A percentile compares a stretch with the other conserved stretches of the same genome.
Conservation (phyloP, 2,797 vertebrate genomes). For the Picus viridis region DNA sequence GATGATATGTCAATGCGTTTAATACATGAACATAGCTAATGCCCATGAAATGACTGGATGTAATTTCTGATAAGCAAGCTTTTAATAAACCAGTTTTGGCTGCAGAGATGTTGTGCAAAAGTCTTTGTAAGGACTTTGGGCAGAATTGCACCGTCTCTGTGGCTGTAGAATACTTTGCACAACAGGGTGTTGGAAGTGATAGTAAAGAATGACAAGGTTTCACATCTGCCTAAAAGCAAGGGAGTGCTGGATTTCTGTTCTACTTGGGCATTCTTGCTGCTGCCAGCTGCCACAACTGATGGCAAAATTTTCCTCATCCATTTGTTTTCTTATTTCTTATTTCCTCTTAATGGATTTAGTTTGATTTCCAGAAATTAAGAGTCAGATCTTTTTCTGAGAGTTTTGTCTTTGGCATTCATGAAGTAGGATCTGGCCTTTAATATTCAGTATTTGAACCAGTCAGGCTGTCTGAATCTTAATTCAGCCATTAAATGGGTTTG, state of each 20-base stretch:
- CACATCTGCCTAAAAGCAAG: neutral
- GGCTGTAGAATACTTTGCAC: neutral
- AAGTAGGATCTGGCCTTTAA: neutral
- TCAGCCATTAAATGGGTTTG: neutral
- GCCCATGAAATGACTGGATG: neutral
- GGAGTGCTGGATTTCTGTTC: neutral
- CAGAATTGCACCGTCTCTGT: neutral
- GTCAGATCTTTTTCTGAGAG: neutral
- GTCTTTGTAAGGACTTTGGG: neutral
- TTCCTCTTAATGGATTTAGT: neutral
- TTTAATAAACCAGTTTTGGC: neutral
- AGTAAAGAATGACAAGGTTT: neutral
- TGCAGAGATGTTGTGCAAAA: neutral
- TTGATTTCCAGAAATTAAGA: neutral
- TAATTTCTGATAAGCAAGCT: neutral
- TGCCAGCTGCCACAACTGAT: neutral
- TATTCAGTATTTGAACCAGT: neutral
- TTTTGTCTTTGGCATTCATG: neutral
- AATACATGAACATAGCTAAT: neutral
- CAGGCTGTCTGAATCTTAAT: neutral
- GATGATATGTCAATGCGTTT: neutral
- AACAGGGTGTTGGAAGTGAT: neutral
- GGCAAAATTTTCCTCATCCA: neutral
- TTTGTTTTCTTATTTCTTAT: neutral
- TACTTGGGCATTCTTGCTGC: neutral